phyloP scores from a whole-genome alignment of 2,888 invertebrate species.

The Scrobipalpa costella region DNA sequence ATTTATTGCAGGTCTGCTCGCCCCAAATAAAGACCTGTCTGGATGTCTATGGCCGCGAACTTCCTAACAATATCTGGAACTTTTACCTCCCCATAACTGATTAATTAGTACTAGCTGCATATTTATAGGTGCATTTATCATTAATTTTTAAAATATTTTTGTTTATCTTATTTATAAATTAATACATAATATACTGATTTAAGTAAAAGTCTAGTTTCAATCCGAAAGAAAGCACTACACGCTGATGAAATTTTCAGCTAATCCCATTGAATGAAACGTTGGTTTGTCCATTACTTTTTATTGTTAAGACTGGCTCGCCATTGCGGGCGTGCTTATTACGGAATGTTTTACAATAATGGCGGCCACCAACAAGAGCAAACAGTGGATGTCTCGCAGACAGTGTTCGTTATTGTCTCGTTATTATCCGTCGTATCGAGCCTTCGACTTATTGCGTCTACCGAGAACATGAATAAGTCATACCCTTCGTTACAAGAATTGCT shows the following conservation, averaged over 20 bases:
- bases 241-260: conserved; percentile 7
- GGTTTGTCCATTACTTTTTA: conserved; percentile 10
- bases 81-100: conserved; percentile 54
- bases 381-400: conserved; percentile 22
- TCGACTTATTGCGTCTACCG: conserved; percentile 67
- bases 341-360: conserved; percentile 16
- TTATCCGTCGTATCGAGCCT: conserved; percentile 62
- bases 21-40: conserved; percentile 67
- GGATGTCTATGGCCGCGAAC: conserved; percentile 67
- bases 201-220: not conserved
- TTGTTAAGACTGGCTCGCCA: conserved; percentile 11
- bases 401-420: conserved; percentile 68
- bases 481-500: conserved; percentile 74
- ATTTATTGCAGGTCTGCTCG: conserved; percentile 58
- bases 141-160: not conserved
- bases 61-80: conserved; percentile 69
- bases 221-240: conserved; percentile 8
- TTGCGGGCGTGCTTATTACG: conserved; percentile 15
- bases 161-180: not conserved
- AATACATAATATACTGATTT: not conserved
- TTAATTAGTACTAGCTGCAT: not conserved
- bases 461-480: conserved; percentile 76
- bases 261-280: not conserved
- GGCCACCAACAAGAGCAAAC: conserved; percentile 10
- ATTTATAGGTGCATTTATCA: not conserved